Base-by-base conservation (phyloP, 2,797 vertebrate genomes). In the Dipus sagitta region DNA sequence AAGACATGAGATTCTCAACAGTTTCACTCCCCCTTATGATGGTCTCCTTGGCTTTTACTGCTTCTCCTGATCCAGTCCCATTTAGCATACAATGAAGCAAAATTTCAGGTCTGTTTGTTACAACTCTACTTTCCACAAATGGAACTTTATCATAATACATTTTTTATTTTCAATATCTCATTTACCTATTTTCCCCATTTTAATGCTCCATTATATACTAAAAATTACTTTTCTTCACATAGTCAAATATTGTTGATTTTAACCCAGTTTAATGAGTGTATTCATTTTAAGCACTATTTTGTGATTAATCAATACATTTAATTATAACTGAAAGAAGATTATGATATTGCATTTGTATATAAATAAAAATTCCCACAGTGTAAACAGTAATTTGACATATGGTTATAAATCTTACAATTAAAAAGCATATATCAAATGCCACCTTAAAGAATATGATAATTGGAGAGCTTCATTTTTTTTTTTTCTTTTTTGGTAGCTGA, bases 131-230 rank as follows among this genome's bases (percentile, higher is more conserved):
- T 88, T 14, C 81, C 86, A 95, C 68, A 97, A 93, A 96, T 98
- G 97, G 92, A 97, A 97, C 95, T 97, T 96, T 93, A 93, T 88
- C 77, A 92, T 97, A 97, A 98, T 96, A 65, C 70, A 96, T 38
- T n/a, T 87, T 96, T 94, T 26, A 94, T 60, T 47, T 94, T 95
- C 91, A 70, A 86, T 88, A 95, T 86, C 96, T 90, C 90, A 52
- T 96, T 97, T 58, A 94, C 38, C 38, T 94, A 79, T 14, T 17
- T 17, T 20, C 93, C 91, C 70, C 60, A 89, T 78, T 90, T 96
- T 94, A 64, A 64, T 34, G 3, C 83, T 26, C 65, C 47, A 71
- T 67, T 90, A 12, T 83, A 91, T 75, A 54, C 32, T 76, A 79
- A 54, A 83, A 84, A 28, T 6, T 71, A 3, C 5, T 89, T 21